Base-by-base conservation (phyloP, 1,140 invertebrate genomes). In the Drosophila punjabiensis region DNA sequence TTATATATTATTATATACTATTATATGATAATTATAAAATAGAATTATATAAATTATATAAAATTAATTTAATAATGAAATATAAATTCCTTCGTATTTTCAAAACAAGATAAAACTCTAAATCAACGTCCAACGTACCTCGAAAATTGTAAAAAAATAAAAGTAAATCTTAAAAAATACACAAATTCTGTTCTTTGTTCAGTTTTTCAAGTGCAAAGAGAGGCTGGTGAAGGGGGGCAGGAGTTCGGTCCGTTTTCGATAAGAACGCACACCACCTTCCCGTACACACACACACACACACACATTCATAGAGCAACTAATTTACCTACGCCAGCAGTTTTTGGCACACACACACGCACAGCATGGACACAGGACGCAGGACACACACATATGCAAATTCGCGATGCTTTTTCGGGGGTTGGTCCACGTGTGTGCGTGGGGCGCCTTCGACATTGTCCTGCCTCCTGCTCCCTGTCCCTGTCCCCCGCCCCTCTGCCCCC, bases 291-390 rank as follows among this genome's bases (percentile, higher is more conserved):
- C 61, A 59, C 55, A 63, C 71, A 41, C 62, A 65, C 65, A 39
- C 61, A 28, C 35, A 69, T 14, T 43, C 69, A 52, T 62, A 74
- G 56, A 71, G 39, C 76, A 84, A 88, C 84, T 88, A 88, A 88
- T 88, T 88, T 88, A 88, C 84, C 84, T 88, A 88, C 84, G 81
- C 85, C 81, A 88, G 84, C 84, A 88, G 74, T 88, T 89, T 88
- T 82, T 70, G 71, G 76, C 62, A 61, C 82, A 77, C 64, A 69
- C 67, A 56, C 35, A 43, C 8, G 47, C 53, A 47, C 35, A 33
- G 73, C 56, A 61, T 47, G 63, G 63, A 62, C 56, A 69, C 14
- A 53, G 67, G 66, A 45, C 41, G 1, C 20, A 24, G 47, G 47
- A 48, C 45, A 8, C 76, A 79, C 79, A 79, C 79, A 84, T 88